Base-by-base conservation (phyloP, 2,797 vertebrate genomes). In the Sebastes matsubarae region DNA sequence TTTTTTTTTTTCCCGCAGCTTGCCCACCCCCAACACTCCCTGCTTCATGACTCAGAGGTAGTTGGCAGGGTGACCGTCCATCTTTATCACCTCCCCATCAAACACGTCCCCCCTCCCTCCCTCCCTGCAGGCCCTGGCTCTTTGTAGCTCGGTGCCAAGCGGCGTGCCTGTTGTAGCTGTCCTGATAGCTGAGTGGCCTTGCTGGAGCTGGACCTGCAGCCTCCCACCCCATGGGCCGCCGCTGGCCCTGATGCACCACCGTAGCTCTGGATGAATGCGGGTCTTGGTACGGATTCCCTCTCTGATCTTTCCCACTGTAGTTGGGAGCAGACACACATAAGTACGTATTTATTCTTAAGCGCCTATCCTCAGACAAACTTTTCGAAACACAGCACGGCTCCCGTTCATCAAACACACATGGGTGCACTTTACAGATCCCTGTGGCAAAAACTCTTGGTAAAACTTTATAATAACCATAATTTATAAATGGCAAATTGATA, bases 41-140 rank as follows among this genome's bases (percentile, higher is more conserved):
- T 58, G 72, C 79, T 89, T 83, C 36, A 63, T 79, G 77, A 85
- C 86, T 93, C 87, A 83, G 81, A 92, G 80, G 83, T 84, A 89
- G 79, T 87, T 94, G 91, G 94, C 91, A 85, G 67, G 75, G 77
- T 79, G 85, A 82, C 54, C 65, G 65, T 87, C 75, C 61, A 80
- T 88, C 86, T 93, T 93, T 93, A 93, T 93, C 94, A 83, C 82
- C 84, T 85, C 83, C 72, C 81, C 88, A 93, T 95, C 90, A 89
- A 86, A 87, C 81, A 84, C 70, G 72, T 80, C 84, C 22, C 1
- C 2, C 20, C 24, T 4, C 6, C 16, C 9, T 29, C 84, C 16
- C 79, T 80, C 81, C 85, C 87, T 65, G n/a, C 85, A 91, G 84
- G 80, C 83, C 70, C 46, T 27, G 58, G 71, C 75, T 82, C 82